Base-by-base conservation (phyloP, 2,113 vertebrate species). In the Coryphaenoides rupestris region DNA sequence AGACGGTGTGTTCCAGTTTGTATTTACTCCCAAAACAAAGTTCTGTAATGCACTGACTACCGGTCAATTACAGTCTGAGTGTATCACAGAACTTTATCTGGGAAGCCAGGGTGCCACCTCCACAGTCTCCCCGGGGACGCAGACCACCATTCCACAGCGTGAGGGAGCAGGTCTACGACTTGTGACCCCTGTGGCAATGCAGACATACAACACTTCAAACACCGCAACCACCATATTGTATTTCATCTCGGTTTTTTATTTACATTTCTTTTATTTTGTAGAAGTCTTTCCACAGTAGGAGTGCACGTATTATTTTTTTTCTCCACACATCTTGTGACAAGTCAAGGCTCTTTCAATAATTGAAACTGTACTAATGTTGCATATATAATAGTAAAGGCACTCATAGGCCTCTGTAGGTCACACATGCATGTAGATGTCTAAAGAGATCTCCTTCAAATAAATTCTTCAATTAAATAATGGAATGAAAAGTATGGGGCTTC, bases 1-100 rank as follows among this genome's bases (percentile, higher is more conserved):
- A 33, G 28, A 5, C 28, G 3, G 28, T 4, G 5, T 74, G 60
- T 74, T 76, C 72, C 58, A 77, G 64, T 60, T 72, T 81, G 79
- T 62, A 80, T 84, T 84, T 88, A 88, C 90, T 91, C 83, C 84
- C 91, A 90, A 91, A 92, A 91, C 89, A 91, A 92, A 91, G 90
- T 92, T 92, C 90, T 91, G 90, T 92, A 92, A 92, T 91, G 90
- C 91, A 92, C 90, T 92, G 90, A 92, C 91, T 91, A 80, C 91
- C 67, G n/a, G 83, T 83, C 79, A 88, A 78, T 85, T 76, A 88
- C 87, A 92, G 89, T 90, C 91, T 78, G 75, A 92, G 91, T 91
- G 89, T 90, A 90, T 90, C 87, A 91, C 89, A 92, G 91, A 92
- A 92, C 91, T 92, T 91, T 90, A 90, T 88, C 89, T 89, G 89